These are phyloP conservation scores for Orcinus orca DNA, from an alignment of 2,113 vertebrate species.

Conservation along the genomic window DNA sequence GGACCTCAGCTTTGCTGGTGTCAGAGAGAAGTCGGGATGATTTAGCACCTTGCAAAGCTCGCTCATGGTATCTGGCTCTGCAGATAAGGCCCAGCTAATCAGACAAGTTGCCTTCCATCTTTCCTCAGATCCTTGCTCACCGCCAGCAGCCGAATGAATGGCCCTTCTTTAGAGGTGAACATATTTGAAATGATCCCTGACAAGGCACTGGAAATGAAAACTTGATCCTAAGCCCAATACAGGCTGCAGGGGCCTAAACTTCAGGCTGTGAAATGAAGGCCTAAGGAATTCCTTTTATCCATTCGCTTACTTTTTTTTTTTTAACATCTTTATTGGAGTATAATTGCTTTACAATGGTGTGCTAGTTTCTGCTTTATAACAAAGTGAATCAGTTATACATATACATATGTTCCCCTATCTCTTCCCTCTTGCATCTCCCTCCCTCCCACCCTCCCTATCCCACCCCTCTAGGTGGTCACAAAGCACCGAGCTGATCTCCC, in stretches of 20 bases:
- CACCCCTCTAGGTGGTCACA: too few species aligned
- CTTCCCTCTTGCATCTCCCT: too few species aligned
- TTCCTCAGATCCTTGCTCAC: not conserved
- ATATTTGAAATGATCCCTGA: not conserved
- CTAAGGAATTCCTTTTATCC: not conserved
- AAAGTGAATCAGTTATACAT: too few species aligned
- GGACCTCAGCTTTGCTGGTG: not conserved
- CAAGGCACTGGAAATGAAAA: not conserved
- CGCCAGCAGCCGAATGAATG: accelerated
- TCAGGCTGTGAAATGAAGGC: not conserved
- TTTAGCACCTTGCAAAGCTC: accelerated
- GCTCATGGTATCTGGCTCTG: accelerated
- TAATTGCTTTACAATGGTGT: too few species aligned
- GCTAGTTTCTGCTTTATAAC: too few species aligned
- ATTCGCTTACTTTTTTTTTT: not conserved
- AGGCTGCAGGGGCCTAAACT: not conserved
- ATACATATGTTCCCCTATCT: too few species aligned
- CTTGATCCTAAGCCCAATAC: not conserved
- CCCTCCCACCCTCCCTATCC: too few species aligned
- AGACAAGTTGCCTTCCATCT: not conserved
- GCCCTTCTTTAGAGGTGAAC: not conserved
- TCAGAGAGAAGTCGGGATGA: not conserved
- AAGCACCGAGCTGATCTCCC: too few species aligned
- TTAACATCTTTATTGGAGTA: too few species aligned
- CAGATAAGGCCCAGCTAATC: not conserved